Percentiles rank a stretch among this genome's conserved stretches.
phyloP scores from a whole-genome alignment of 2,113 vertebrate genomes.

The Bothrops jararaca region DNA sequence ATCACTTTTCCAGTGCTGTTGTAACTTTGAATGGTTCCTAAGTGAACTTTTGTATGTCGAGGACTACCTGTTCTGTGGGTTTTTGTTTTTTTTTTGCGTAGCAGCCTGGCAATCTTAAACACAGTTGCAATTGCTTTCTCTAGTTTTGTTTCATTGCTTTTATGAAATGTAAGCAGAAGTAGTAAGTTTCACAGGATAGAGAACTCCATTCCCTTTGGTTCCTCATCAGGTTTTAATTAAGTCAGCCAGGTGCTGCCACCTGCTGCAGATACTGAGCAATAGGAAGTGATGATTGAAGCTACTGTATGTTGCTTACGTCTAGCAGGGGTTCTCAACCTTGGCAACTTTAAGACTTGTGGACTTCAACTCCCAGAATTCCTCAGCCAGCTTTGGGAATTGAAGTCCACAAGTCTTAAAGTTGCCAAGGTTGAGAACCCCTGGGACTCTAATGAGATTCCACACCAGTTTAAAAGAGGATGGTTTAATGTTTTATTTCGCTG shows the following conservation, averaged over 20 bases:
- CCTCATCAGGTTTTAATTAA: background rate
- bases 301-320: background rate
- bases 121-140: background rate
- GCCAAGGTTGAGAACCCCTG: too few relatives aligned
- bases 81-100: too few relatives aligned
- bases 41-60: background rate
- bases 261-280: background rate
- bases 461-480: background rate
- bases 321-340: too few relatives aligned
- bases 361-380: too few relatives aligned
- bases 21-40: background rate
- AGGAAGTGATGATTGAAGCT: background rate
- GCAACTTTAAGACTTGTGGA: too few relatives aligned
- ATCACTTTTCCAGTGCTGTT: background rate
- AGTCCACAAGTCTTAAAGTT: too few relatives aligned
- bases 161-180: background rate
- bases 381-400: too few relatives aligned
- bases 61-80: too few relatives aligned
- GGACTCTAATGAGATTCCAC: background rate
- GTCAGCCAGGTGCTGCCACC: background rate
- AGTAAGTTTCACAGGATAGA: background rate
- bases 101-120: background rate
- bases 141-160: background rate
- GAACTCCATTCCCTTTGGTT: background rate
- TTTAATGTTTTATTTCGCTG: background rate